Evolutionary conservation across 30 jellyfish, hydroid and myxozoan species (phyloP).

Genomic region (Phacellophora camtschatica): DNA sequence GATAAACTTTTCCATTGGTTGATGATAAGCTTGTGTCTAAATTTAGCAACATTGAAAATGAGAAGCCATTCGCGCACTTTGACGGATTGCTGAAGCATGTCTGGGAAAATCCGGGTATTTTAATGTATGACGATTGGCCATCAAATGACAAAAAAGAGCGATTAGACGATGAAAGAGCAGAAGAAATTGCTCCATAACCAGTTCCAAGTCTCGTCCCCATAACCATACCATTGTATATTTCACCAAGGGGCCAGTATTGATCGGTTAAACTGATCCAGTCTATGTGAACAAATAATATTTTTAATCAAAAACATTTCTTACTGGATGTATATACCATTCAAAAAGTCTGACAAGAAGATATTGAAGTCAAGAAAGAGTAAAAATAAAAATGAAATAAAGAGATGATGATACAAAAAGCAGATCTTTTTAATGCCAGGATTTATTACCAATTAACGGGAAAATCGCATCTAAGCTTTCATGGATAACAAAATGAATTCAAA

Average conservation of each 20-base stretch:
- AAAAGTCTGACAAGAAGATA: too few species aligned
- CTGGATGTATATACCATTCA: too few species aligned
- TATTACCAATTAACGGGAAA: too few species aligned
- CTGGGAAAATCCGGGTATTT: conserved; percentile 33
- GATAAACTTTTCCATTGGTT: background rate
- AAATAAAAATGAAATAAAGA: too few species aligned
- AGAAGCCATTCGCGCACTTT: conserved; percentile 80
- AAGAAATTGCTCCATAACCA: conserved; percentile 47
- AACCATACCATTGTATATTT: conserved; percentile 16
- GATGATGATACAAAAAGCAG: too few species aligned
- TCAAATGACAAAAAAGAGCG: conserved; percentile 63
- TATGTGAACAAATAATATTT: too few species aligned
- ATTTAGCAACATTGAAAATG: conserved; percentile 65
- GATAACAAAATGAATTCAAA: too few species aligned
- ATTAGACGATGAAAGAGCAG: background rate
- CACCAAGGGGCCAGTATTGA: conserved; percentile 90
- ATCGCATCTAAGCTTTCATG: too few species aligned
- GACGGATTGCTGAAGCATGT: conserved; percentile 84
- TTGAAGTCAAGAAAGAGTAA: too few species aligned
- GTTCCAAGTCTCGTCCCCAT: conserved; percentile 79
- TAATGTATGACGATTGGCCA: conserved; percentile 56
- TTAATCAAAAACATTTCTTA: too few species aligned
- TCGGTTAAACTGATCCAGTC: conserved; percentile 85
- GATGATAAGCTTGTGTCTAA: conserved; percentile 5
- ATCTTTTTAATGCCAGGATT: too few species aligned